phyloP scores from a whole-genome alignment of 2,888 invertebrate species.

The Tenthredo scrophulariae region DNA sequence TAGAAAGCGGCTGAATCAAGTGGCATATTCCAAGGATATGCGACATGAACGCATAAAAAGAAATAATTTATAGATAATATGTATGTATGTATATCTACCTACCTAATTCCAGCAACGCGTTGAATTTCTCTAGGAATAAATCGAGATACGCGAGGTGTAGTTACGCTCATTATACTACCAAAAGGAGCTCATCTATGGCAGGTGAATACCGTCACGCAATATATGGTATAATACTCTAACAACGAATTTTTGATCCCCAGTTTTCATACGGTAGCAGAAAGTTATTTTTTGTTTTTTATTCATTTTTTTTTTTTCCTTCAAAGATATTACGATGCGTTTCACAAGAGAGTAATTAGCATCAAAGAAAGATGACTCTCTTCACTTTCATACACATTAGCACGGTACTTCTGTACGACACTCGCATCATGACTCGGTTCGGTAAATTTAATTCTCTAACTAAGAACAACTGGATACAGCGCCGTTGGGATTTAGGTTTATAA shows the following conservation, averaged over 20 bases:
- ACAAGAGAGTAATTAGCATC: slow-evolving; percentile 9
- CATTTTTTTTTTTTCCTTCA: background rate
- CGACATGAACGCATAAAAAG: slow-evolving; percentile 24
- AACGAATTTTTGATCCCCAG: background rate
- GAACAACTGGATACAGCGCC: background rate
- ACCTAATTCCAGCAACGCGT: background rate
- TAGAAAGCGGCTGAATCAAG: slow-evolving; percentile 38
- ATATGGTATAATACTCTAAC: background rate
- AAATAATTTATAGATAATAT: slow-evolving; percentile 24
- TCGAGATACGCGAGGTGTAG: background rate
- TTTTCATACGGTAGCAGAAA: background rate
- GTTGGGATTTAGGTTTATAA: background rate
- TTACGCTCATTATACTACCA: background rate
- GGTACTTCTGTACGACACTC: background rate
- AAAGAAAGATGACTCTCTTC: slow-evolving; percentile 15
- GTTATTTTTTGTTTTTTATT: background rate
- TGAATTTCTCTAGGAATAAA: slow-evolving; percentile 26
- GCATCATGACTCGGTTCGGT: background rate
- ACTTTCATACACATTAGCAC: slow-evolving; percentile 27
- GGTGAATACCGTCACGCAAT: background rate
- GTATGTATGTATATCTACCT: background rate
- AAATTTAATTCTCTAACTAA: background rate
- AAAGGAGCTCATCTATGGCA: background rate
- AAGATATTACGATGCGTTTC: background rate
- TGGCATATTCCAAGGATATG: slow-evolving; percentile 18